phyloP scores from a whole-genome alignment of 2,797 vertebrate species.

The Clarias platycephalus region DNA sequence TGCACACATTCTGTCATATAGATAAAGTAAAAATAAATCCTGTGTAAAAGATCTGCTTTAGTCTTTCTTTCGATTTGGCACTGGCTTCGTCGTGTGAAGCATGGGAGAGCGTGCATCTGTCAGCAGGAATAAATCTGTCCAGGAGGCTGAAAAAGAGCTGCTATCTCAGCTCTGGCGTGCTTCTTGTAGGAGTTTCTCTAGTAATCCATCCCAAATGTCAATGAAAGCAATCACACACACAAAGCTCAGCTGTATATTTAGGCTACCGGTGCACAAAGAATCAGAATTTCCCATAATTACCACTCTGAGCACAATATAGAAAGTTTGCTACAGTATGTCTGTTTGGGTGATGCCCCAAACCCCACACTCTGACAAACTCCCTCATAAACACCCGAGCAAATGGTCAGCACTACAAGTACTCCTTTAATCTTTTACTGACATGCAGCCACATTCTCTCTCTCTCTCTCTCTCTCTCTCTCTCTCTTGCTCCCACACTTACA shows the following conservation, averaged over 20 bases:
- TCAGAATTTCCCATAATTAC: neutral
- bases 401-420: constrained; percentile 22
- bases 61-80: constrained; percentile 10
- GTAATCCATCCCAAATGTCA: neutral
- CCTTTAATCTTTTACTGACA: constrained; percentile 41
- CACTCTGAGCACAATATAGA: neutral
- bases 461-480: constrained; percentile 19
- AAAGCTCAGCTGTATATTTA: neutral
- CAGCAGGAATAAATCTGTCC: constrained; percentile 69
- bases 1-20: neutral
- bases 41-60: constrained; percentile 19
- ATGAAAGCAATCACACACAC: neutral
- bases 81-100: constrained; percentile 9
- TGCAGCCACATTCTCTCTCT: constrained; percentile 28
- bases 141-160: constrained; percentile 60
- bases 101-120: constrained; percentile 35
- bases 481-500: constrained; percentile 24
- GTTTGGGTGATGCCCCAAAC: neutral
- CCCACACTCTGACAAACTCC: constrained; percentile 18
- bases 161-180: constrained; percentile 64
- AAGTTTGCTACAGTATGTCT: neutral
- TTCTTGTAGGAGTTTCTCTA: constrained; percentile 59
- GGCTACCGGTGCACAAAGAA: neutral
- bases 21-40: neutral
- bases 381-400: constrained; percentile 29